Base-by-base conservation (phyloP, 2,797 vertebrate species). In the Vespertilio murinus region DNA sequence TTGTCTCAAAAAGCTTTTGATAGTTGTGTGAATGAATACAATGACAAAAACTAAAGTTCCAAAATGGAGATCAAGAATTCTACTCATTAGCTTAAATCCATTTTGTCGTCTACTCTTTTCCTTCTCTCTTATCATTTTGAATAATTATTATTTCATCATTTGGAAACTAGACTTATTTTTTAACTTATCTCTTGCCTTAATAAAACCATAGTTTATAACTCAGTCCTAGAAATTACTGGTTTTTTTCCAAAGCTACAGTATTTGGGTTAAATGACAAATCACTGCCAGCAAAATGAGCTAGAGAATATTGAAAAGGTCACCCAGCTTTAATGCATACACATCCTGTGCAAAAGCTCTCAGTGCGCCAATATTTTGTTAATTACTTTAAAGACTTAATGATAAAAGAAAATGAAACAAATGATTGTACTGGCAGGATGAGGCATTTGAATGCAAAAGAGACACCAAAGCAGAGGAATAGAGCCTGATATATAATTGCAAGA, bases 11-110 rank as follows among this genome's bases (percentile, higher is more conserved):
- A 88, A 64, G 30, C 30, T 59, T 87, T 85, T 83, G 77, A 75
- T 69, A 59, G 38, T 30, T 83, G 47, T 78, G 2, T 74, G 22
- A 89, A 49, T 74, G 33, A 91, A 81, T 90, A 78, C 45, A 84
- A 52, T 92, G 52, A 69, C n/a, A 83, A 64, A 85, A 35, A 92
- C 38, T 89, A 23, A 30, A 74, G n/a, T 8, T 70, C 61, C 90
- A 88, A 77, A 88, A 81, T 59, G 56, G 28, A 94, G 40, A 92
- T 77, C 70, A 77, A 80, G 83, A 89, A 91, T 67, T 90, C 56
- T 85, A 65, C 69, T 87, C 78, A 35, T 1, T 92, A 80, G 8
- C 38, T 89, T 88, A 54, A 70, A 2, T 40, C 12, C 3, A 64
- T 71, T 88, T 71, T 74, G 74, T 70, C 75, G 12, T 35, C 9